Evolutionary conservation across 2,888 invertebrate species (phyloP).

Genomic region (Hetaerina titia): DNA sequence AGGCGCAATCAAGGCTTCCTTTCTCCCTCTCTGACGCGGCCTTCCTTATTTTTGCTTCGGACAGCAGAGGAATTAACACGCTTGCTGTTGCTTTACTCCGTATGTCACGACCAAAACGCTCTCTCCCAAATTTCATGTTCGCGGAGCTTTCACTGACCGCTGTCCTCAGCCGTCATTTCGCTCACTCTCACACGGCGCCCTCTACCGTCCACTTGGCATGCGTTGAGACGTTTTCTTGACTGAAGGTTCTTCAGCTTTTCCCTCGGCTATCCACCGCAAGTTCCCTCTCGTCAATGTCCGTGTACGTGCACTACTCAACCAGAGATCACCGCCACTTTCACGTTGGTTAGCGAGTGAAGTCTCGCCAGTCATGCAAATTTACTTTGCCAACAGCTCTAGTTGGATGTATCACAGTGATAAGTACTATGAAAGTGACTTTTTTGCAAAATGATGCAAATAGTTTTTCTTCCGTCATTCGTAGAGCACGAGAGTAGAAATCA

Average conservation of each 20-base stretch:
- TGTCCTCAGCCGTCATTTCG: neutral
- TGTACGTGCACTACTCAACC: neutral
- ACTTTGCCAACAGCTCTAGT: neutral
- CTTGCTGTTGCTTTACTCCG: neutral
- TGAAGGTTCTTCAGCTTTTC: neutral
- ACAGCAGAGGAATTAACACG: neutral
- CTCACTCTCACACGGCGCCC: neutral
- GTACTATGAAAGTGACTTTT: neutral
- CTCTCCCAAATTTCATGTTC: slow-evolving; percentile 5
- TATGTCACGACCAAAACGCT: neutral
- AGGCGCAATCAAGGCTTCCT: neutral
- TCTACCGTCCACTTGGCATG: neutral
- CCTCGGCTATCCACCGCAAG: neutral
- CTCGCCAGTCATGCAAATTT: neutral
- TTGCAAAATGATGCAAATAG: no score
- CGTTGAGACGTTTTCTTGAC: neutral
- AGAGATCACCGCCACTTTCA: neutral
- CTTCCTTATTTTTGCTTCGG: neutral
- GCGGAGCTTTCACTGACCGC: slow-evolving; percentile 31
- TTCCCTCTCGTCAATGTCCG: neutral
- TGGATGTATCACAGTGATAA: no score
- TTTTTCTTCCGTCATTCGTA: no score
- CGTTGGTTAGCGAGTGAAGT: neutral
- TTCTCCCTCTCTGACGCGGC: neutral
- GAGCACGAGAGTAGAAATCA: no score